Base-by-base conservation (phyloP, 2,888 invertebrate species). In the Drosophila longiperda region DNA sequence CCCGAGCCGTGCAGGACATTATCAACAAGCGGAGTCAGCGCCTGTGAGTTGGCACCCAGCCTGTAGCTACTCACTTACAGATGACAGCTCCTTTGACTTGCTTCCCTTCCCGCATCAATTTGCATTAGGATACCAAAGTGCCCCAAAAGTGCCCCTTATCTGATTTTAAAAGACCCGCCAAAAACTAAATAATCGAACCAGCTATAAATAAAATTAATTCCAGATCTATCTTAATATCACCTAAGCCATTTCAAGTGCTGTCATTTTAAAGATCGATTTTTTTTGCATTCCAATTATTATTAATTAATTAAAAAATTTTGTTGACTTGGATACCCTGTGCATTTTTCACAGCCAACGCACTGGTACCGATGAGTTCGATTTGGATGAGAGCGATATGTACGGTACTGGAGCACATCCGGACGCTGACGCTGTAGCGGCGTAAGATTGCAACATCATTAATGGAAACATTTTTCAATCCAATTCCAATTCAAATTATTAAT, bases 1-100 rank as follows among this genome's bases (percentile, higher is more conserved):
- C 91, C 54, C 85, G 91, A 61, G 90, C 91, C 38, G 87, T 91
- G 53, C 89, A 87, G 69, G 91, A 91, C 73, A 89, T 91, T 78
- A 80, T 91, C 42, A 82, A 82, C 74, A 78, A 80, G 68, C 85
- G 90, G 66, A 83, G 69, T 75, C 83, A 84, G 73, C 83, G 78
- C 48, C 80, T 87, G 91, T 91, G 89, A 90, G 91, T 91, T 67
- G 50, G 3, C 20, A 49, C 36, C 29, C 40, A 50, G 40, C n/a
- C 55, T 12, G 7, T 26, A 26, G 26, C 29, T 12, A 38, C 54
- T 38, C 26, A 29, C 7, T 6, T 0, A 15, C 17, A 36, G 36
- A 9, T n/a, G 23, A 23, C 53, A 20, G 33, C 15, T 20, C 52
- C 29, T 29, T 26, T 26, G 7, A 45, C 48, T 17, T 26, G 17